A percentile compares a stretch with the other conserved stretches of the same genome.
Conservation (phyloP, 2,888 invertebrate genomes). For the Pachliopta kotzebuea region DNA sequence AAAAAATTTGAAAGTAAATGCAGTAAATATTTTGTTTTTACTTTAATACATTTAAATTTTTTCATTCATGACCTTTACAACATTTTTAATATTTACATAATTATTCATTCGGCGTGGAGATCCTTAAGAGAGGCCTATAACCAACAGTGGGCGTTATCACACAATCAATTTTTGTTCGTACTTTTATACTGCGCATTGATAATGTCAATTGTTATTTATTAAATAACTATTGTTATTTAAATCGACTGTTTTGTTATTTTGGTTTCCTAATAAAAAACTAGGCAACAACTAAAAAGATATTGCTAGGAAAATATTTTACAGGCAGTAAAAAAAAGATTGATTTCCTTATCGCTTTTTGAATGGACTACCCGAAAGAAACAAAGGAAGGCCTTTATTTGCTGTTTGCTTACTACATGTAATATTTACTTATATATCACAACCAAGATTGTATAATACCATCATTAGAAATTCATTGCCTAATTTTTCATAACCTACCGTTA, state of each 20-base stretch:
- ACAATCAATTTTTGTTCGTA: no score
- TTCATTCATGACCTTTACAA: no score
- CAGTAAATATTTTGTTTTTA: no score
- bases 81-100: no score
- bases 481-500: no score
- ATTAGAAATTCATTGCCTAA: no score
- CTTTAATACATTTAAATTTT: no score
- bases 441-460: neutral
- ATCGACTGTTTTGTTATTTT: neutral
- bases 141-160: no score
- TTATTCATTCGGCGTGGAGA: no score
- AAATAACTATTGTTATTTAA: neutral
- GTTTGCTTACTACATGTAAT: neutral
- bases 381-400: neutral
- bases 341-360: neutral
- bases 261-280: neutral
- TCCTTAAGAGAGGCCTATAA: no score
- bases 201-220: neutral
- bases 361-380: neutral
- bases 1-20: no score
- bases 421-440: neutral
- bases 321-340: neutral
- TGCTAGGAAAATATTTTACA: slow-evolving; percentile 4
- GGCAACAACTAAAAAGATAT: neutral
- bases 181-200: no score